Conservation (phyloP, 1,140 invertebrate species). For the Pogonomyrmex barbatus region DNA sequence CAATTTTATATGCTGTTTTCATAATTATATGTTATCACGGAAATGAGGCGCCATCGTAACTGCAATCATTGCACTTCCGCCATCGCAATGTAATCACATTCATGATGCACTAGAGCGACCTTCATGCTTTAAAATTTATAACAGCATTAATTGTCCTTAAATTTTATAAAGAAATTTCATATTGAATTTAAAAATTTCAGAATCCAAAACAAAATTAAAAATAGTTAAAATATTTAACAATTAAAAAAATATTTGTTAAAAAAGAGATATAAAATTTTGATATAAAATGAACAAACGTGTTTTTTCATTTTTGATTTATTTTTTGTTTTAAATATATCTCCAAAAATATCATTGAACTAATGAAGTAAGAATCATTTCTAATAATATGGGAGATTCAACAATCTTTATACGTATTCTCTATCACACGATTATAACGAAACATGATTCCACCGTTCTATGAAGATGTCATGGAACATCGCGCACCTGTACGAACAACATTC, state of each 20-base stretch:
- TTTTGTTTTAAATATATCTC: not conserved
- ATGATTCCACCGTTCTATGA: slow-evolving; percentile 57
- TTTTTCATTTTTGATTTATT: not conserved
- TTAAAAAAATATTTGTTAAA: not conserved
- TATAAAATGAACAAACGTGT: not conserved
- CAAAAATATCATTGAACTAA: slow-evolving; percentile 23
- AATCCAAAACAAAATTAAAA: not conserved
- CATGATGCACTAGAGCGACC: slow-evolving; percentile 17
- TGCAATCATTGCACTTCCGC: slow-evolving; percentile 46
- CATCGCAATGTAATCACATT: slow-evolving; percentile 37
- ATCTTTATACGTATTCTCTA: slow-evolving; percentile 21
- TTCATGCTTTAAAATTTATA: slow-evolving; percentile 21
- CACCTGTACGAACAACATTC: slow-evolving; percentile 57
- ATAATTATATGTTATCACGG: slow-evolving; percentile 34
- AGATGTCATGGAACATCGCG: slow-evolving; percentile 47
- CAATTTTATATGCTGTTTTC: not conserved
- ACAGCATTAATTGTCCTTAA: not conserved
- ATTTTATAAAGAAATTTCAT: not conserved
- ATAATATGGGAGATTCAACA: slow-evolving; percentile 25
- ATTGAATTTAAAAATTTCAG: not conserved
- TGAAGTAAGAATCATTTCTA: slow-evolving; percentile 25
- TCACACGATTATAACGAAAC: slow-evolving; percentile 54
- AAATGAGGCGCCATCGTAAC: slow-evolving; percentile 12
- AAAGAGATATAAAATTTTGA: not conserved
- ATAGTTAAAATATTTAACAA: not conserved